Base-by-base conservation (phyloP, 2,888 invertebrate species). In the Chrysotoxum bicinctum region DNA sequence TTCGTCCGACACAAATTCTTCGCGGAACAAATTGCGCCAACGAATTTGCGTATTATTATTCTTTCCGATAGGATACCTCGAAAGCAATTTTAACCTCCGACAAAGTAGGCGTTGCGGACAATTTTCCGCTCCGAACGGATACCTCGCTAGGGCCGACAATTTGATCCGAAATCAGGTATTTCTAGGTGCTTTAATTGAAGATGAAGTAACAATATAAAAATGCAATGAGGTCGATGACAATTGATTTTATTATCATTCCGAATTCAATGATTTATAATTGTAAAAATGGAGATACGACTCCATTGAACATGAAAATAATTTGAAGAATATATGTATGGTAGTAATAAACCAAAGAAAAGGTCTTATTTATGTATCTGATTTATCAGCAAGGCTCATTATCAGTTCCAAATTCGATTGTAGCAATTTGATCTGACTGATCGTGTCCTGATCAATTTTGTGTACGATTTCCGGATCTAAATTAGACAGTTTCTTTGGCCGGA, bases 321-420 rank as follows among this genome's bases (percentile, higher is more conserved):
- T 3, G 35, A 12, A 21, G 8, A 56, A 58, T 58, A 58, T 56
- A 35, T 37, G 21, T 12, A 32, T 37, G 19, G 37, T 58, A 52
- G 2, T n/a, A 56, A n/a, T 14, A 50, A 50, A 54, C n/a, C 26
- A 52, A 8, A 60, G 3, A 21, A 16, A 32, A 26, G 1, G 21
- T 9, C 2, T 56, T 56, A 56, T 32, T 58, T 58, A 56, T 0
- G 64, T 58, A 4, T 70, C 83, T 5, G 64, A 14, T 30, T 82
- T 68, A 82, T 88, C 89, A 62, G 89, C 91, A 85, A 90, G 89
- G 52, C 89, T 89, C 88, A 92, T 90, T 58, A 92, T 90, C 62
- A 91, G 85, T 83, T 91, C 89, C 72, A 92, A 80, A 82, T 91
- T 92, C 5, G 89, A 89, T 81, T 92, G 91, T 74, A 92, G 79